Evolutionary conservation across 2,888 invertebrate species (phyloP), one percentile per base, ranked within the genome.

Genomic region (Heliconius charithonia): DNA sequence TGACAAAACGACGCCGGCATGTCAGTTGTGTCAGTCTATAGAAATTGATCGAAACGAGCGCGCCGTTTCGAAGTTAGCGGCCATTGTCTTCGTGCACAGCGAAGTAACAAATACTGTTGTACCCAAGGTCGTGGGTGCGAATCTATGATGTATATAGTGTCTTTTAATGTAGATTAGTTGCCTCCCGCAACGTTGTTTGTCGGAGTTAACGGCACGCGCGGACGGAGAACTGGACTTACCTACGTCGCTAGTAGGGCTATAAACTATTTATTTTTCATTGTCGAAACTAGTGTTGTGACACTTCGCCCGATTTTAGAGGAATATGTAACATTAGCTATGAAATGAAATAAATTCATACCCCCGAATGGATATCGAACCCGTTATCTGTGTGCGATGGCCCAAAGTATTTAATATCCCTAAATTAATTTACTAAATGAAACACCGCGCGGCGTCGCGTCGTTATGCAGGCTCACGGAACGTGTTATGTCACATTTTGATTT

Each of bases 11-110:
- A 22, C 19, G 29, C 25, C 65, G 65, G 32, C 12, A 9, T 22
- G 22, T 32, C 66, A 66, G 66, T 66, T 32, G 12, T 67, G 67
- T 67, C 67, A 67, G 67, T 69, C 67, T 41, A 41, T 67, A 4
- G 41, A 67, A 37, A 7, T 41, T 41, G 37, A 67, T 12, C 16
- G 67, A 67, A 37, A 67, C 22, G 37, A 67, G 32, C 37, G 37
- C 37, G 4, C 66, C n/a, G 66, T n/a, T 29, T 12, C 66, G 22
- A 67, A 67, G 67, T 67, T 67, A 9, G 16, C 67, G 6, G 25
- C 13, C 67, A 41, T 69, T 69, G 37, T 69, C 67, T 69, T 2
- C 25, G 4, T 37, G 41, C 25, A 25, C 67, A 25, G 41, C 16
- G 67, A 25, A 41, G 2, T n/a, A 12, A 22, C 22, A n/a, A n/a